Percentiles rank a stretch among this genome's conserved stretches.
Conservation (phyloP, 1,140 invertebrate genomes). For the Cylas formicarius region DNA sequence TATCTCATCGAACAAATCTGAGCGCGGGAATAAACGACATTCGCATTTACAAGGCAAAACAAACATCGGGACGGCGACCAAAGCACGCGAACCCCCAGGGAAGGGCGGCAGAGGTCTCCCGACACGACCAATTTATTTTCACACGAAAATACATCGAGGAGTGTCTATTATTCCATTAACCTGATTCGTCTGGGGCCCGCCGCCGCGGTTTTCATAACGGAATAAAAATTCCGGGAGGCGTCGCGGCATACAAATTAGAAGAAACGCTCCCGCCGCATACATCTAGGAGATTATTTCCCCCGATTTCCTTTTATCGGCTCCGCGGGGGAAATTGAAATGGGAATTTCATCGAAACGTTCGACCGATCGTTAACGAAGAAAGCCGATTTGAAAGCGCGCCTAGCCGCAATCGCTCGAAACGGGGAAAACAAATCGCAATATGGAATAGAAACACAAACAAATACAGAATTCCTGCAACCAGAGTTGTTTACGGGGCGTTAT, state of each 20-base stretch:
- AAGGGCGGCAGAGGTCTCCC: too few relatives aligned
- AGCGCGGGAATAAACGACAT: too few relatives aligned
- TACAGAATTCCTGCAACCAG: not conserved
- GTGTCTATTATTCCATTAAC: conserved; percentile 29
- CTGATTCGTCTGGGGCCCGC: conserved; percentile 17
- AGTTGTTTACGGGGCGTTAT: too few relatives aligned
- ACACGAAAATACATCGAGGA: conserved; percentile 19
- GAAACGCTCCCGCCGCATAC: conserved; percentile 27
- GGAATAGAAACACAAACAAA: too few relatives aligned
- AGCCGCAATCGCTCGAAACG: too few relatives aligned
- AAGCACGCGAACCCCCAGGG: too few relatives aligned
- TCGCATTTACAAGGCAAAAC: too few relatives aligned
- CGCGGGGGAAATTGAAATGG: conserved; percentile 30
- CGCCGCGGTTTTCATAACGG: conserved; percentile 22
- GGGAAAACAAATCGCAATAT: too few relatives aligned
- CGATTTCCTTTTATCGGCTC: conserved; percentile 29
- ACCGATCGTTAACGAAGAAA: conserved; percentile 24
- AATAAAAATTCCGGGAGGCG: conserved; percentile 29
- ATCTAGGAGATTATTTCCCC: conserved; percentile 29
- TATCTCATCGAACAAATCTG: too few relatives aligned
- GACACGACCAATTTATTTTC: too few relatives aligned
- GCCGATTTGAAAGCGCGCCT: too few relatives aligned
- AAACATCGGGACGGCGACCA: too few relatives aligned
- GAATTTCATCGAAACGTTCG: conserved; percentile 30
- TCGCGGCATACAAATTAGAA: conserved; percentile 31